Evolutionary conservation across 2,888 invertebrate genomes (phyloP).

Genomic region (Ochropleura leucogaster): DNA sequence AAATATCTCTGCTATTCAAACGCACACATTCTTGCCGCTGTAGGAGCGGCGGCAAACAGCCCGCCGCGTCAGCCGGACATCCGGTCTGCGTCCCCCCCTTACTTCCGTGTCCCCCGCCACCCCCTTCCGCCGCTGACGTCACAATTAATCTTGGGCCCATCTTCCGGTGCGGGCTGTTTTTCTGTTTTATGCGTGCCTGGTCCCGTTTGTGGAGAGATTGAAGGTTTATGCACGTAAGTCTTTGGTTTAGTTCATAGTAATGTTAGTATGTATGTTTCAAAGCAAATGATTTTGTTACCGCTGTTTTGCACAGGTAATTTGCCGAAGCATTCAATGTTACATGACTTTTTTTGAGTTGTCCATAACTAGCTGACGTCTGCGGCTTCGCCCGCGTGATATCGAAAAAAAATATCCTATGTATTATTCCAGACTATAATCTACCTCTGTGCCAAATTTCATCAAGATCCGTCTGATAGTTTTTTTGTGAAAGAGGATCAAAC

Average conservation of each 20-base stretch:
- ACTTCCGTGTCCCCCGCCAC: constrained; percentile 53
- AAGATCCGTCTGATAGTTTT: too few relatives aligned
- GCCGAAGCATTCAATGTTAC: background rate
- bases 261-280: background rate
- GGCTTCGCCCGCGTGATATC: too few relatives aligned
- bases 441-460: too few relatives aligned
- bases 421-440: too few relatives aligned
- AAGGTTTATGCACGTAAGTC: constrained; percentile 31
- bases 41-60: constrained; percentile 69
- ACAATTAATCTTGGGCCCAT: constrained; percentile 77
- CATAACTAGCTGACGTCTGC: too few relatives aligned
- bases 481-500: too few relatives aligned
- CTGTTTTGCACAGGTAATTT: background rate
- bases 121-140: constrained; percentile 77
- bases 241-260: constrained; percentile 5
- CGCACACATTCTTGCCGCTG: constrained; percentile 62
- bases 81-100: constrained; percentile 76
- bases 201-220: constrained; percentile 52
- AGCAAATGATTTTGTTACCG: background rate
- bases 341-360: background rate
- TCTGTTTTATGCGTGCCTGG: constrained; percentile 70
- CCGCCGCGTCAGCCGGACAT: constrained; percentile 79
- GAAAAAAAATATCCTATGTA: too few relatives aligned
- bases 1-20: constrained; percentile 39
- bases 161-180: constrained; percentile 76